Conservation (phyloP, 2,888 invertebrate species). For the Dilophus febrilis region DNA sequence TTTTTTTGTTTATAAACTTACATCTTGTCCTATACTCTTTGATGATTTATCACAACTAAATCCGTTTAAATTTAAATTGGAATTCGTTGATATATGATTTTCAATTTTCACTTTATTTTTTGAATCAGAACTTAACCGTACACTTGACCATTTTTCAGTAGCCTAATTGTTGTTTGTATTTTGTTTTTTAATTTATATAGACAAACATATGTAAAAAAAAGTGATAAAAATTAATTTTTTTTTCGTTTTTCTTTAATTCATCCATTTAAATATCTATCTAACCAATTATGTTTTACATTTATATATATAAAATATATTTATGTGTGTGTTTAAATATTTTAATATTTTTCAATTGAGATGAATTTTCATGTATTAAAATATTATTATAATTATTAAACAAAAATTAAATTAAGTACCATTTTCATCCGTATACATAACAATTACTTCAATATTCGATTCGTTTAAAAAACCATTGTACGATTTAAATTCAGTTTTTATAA, state of each 20-base stretch:
- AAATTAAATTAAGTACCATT: no score
- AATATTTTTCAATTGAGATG: no score
- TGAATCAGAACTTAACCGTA: constrained; percentile 17
- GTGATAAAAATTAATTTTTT: no score
- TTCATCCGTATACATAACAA: no score
- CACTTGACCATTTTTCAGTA: constrained; percentile 20
- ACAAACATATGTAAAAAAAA: no score
- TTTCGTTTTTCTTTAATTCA: neutral
- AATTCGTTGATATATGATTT: constrained; percentile 19
- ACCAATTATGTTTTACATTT: neutral
- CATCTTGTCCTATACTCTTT: constrained; percentile 17
- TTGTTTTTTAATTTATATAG: neutral
- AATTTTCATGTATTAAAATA: no score
- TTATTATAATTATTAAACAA: no score
- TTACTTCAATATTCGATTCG: neutral
- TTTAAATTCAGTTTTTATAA: constrained; percentile 1
- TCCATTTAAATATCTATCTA: no score
- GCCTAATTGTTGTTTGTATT: constrained; percentile 11
- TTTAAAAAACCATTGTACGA: neutral
- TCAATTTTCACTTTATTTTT: constrained; percentile 19
- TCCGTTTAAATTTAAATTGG: constrained; percentile 19
- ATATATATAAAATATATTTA: no score
- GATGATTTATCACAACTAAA: constrained; percentile 14
- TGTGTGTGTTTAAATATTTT: no score
- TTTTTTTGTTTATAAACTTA: no score